Evolutionary conservation across 1,140 invertebrate genomes (phyloP).

Genomic region (Cyclina sinensis): DNA sequence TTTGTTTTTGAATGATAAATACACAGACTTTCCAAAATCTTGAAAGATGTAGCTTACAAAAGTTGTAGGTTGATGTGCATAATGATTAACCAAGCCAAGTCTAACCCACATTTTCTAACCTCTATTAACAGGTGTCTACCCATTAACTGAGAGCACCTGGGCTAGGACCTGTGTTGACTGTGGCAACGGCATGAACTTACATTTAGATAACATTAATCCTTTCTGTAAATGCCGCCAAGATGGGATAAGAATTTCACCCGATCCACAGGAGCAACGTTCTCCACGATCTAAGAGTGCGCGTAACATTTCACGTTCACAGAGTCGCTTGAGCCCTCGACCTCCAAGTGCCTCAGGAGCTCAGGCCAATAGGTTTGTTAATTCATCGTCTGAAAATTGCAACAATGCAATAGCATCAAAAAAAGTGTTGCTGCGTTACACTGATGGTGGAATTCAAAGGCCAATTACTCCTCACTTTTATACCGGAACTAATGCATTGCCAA

Average conservation of each 20-base stretch:
- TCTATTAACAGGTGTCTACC: constrained; percentile 76
- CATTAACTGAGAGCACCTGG: constrained; percentile 75
- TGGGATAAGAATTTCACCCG: constrained; percentile 73
- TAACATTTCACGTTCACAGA: constrained; percentile 69
- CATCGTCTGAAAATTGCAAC: background rate
- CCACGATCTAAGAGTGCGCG: constrained; percentile 58
- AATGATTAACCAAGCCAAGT: background rate
- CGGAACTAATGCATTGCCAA: constrained; percentile 63
- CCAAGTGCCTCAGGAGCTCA: constrained; percentile 63
- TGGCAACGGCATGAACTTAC: constrained; percentile 81
- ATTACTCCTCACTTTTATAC: constrained; percentile 63
- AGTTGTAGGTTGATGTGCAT: background rate
- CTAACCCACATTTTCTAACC: constrained; percentile 58
- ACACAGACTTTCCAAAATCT: too few species aligned
- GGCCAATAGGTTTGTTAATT: background rate
- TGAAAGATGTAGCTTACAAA: constrained; percentile 17
- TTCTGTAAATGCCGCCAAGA: constrained; percentile 82
- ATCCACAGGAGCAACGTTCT: constrained; percentile 47
- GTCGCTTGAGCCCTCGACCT: constrained; percentile 70
- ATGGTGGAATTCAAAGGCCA: constrained; percentile 74
- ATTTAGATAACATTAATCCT: constrained; percentile 78
- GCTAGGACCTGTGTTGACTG: constrained; percentile 77
- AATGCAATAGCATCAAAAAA: constrained; percentile 58
- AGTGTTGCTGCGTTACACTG: constrained; percentile 71
- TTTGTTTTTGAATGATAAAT: too few species aligned